phyloP scores from a whole-genome alignment of 2,797 vertebrate genomes.

The Scleropages formosus region DNA sequence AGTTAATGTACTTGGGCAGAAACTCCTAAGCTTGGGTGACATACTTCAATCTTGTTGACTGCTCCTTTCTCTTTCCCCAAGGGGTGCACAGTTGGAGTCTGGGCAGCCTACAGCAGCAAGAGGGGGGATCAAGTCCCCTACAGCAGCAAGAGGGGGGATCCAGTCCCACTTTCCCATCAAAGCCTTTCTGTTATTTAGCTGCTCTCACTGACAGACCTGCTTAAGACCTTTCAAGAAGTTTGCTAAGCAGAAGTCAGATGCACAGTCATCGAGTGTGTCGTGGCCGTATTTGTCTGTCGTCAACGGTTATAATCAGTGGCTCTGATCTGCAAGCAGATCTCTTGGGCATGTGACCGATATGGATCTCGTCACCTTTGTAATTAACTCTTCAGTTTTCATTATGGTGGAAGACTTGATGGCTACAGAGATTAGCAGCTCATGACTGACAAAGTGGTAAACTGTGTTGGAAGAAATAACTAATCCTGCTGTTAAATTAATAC shows the following conservation, averaged over 20 bases:
- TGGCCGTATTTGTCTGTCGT: neutral
- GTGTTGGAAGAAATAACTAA: constrained; percentile 1
- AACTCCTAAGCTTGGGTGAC: neutral
- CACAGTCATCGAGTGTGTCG: neutral
- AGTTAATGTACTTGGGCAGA: neutral
- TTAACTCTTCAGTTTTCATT: constrained; percentile 6
- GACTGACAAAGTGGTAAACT: constrained; percentile 17
- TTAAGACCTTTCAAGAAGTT: constrained; percentile 26
- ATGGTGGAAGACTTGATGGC: neutral
- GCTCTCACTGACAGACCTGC: constrained; percentile 1
- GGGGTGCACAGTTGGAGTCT: neutral
- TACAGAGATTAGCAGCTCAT: constrained; percentile 15
- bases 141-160: neutral
- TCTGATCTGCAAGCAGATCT: neutral
- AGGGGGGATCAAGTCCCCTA: too few relatives aligned
- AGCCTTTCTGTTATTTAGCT: constrained; percentile 21
- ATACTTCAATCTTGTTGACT: neutral
- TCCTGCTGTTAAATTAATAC: constrained; percentile 19
- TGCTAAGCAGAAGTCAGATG: neutral
- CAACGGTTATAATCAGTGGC: constrained; percentile 10
- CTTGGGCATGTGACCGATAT: neutral
- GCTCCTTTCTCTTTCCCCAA: too few relatives aligned
- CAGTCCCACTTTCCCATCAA: constrained; percentile 7
- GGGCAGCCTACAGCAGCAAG: neutral
- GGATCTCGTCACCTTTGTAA: constrained; percentile 11